Evolutionary conservation across 2,113 vertebrate species (phyloP), one percentile per base, ranked within the genome.

Genomic region (Actinemys pallida): DNA sequence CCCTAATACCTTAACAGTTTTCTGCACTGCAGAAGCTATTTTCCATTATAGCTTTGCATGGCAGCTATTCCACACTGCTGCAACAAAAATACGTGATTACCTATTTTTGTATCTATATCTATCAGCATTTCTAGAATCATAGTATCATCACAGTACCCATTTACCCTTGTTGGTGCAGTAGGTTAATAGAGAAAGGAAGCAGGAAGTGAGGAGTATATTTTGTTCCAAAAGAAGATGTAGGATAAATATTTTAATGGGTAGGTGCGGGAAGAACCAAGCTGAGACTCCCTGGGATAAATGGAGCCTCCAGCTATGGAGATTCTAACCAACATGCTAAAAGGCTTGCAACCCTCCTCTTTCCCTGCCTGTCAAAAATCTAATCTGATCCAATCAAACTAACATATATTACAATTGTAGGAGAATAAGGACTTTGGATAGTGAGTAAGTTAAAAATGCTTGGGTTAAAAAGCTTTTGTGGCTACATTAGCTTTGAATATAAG

Each of bases 21-120:
- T 45, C 76, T 42, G 35, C 76, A 78, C 25, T n/a, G 75, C 56
- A 88, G 24, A 49, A 42, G 2, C 54, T 69, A 65, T 65, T 78
- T 7, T n/a, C 86, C 42, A 50, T 16, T 52, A 79, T 52, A 82
- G 81, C 86, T 81, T 83, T 88, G 54, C 27, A 72, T 42, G 57
- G 29, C 85, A 93, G 47, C 7, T 47, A 10, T 49, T 72, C 3
- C 27, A 5, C 10, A 29, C 80, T 65, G 72, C n/a, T 9, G 20
- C 0, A 22, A 89, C 82, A 92, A 82, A 82, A 80, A 1, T 27
- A 0, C 0, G 0, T 1, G 42, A 20, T 52, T 53, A 12, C 49
- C 80, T 8, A 2, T 3, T 75, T 54, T 35, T 50, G 17, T 79
- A 80, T n/a, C 50, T 20, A 39, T 24, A 54, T 16, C 79, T n/a